Base-by-base conservation (phyloP, 1,140 invertebrate species). In the Adelges cooleyi region DNA sequence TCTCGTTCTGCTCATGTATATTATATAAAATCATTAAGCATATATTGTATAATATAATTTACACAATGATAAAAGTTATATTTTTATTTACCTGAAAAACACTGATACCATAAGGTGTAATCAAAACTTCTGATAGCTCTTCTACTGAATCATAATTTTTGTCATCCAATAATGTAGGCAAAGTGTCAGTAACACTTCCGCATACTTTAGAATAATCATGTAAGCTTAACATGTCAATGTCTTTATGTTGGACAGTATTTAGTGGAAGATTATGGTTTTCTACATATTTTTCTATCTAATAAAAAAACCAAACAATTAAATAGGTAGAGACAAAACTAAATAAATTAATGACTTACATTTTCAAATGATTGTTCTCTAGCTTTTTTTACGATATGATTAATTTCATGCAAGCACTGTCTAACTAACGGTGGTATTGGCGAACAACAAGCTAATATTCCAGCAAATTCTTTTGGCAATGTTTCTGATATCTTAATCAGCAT, bases 401-500 rank as follows among this genome's bases (percentile, higher is more conserved):
- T 72, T 42, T 82, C 79, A 52, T 85, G 76, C 13, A 92, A 74
- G 74, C 92, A 83, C 68, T 87, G 82, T 54, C 85, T 77, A 1
- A 95, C 86, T 25, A 96, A 77, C 0, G 90, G 86, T 15, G 95
- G 94, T 67, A 95, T 86, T 0, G 94, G 93, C 73, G 89, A 91
- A 74, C 95, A 98, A 71, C 91, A 94, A 0, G 93, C 92, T 22
- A 93, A 72, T 65, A 99, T 87, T 5, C 94, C 94, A 73, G 95
- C 90, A 78, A 90, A 84, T 77, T 98, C 95, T 48, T 90, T 80
- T 0, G 96, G 96, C 48, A 98, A 74, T n/a, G 82, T 81, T 73
- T 96, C 89, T 4, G 89, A 84, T 54, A 98, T 91, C 70, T 92
- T 83, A 22, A 98, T 73, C 73, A 99, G 71, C 92, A 96, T 96